These are phyloP conservation scores for Oxytorus armatus DNA, from an alignment of 2,888 invertebrate genomes.

Conservation along the genomic window DNA sequence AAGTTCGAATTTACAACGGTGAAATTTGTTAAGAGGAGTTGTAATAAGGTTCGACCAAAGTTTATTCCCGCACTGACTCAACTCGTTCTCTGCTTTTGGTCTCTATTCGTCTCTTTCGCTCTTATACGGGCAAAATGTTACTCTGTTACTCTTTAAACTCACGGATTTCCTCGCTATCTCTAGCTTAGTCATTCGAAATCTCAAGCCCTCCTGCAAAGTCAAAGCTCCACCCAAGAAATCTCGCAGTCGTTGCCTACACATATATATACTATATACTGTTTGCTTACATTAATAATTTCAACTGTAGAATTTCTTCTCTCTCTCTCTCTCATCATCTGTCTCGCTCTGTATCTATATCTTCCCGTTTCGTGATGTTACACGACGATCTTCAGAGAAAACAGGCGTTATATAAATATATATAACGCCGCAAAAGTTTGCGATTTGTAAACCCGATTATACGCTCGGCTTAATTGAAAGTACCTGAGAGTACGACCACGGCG, in stretches of 20 bases:
- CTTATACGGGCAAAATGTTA: constrained; percentile 46
- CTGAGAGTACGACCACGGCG: not conserved
- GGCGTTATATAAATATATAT: constrained; percentile 1
- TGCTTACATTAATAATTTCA: constrained; percentile 47
- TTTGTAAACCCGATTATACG: constrained; percentile 65
- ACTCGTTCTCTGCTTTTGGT: constrained; percentile 56
- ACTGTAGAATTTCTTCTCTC: constrained; percentile 33
- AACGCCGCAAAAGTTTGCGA: constrained; percentile 49
- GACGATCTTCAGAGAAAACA: constrained; percentile 33
- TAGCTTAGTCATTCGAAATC: constrained; percentile 29
- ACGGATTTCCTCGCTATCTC: constrained; percentile 17
- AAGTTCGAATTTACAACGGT: constrained; percentile 78
- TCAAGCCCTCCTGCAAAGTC: constrained; percentile 16
- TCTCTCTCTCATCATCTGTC: constrained; percentile 16
- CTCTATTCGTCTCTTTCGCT: constrained; percentile 49
- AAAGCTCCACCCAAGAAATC: constrained; percentile 8
- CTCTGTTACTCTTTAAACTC: constrained; percentile 38
- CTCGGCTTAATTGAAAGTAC: constrained; percentile 63
- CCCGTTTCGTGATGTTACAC: constrained; percentile 6
- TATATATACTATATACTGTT: too few species aligned
- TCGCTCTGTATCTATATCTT: not conserved
- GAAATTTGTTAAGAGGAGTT: constrained; percentile 81
- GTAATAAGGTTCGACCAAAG: constrained; percentile 80
- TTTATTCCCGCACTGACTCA: constrained; percentile 73
- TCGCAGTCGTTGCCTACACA: constrained; percentile 33